Conservation (phyloP, 2,113 vertebrate genomes). For the Gobiocypris rarus region DNA sequence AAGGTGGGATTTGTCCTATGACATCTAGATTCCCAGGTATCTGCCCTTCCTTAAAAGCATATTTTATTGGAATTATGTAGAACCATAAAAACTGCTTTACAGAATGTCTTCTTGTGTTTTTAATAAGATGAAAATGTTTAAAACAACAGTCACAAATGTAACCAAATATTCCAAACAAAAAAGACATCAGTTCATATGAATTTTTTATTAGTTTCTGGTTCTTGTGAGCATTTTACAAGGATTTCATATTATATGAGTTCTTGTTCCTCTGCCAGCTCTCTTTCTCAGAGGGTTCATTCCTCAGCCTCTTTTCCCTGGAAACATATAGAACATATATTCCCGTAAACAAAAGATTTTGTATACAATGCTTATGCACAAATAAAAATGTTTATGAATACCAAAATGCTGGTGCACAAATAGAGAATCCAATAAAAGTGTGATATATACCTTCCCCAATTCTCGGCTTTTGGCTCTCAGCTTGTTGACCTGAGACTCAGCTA, state of each 20-base stretch:
- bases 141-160: neutral
- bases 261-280: constrained; percentile 43
- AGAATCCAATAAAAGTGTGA: neutral
- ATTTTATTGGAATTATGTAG: neutral
- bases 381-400: neutral
- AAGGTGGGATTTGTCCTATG: neutral
- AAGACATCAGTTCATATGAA: constrained; percentile 21
- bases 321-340: constrained; percentile 16
- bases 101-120: neutral
- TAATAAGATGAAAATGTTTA: neutral
- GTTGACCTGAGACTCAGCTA: constrained; percentile 75
- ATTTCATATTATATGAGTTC: constrained; percentile 73
- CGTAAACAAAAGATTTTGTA: neutral
- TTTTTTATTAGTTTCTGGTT: constrained; percentile 62
- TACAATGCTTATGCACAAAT: neutral
- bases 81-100: neutral
- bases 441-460: constrained; percentile 73
- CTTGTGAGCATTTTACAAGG: constrained; percentile 59
- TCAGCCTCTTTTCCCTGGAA: constrained; percentile 70
- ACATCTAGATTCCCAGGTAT: neutral
- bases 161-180: neutral
- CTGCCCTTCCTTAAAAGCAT: neutral
- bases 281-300: constrained; percentile 49
- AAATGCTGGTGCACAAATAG: neutral
- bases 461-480: constrained; percentile 80